Conservation (phyloP, 2,797 vertebrate species). For the Urophycis tenuis region DNA sequence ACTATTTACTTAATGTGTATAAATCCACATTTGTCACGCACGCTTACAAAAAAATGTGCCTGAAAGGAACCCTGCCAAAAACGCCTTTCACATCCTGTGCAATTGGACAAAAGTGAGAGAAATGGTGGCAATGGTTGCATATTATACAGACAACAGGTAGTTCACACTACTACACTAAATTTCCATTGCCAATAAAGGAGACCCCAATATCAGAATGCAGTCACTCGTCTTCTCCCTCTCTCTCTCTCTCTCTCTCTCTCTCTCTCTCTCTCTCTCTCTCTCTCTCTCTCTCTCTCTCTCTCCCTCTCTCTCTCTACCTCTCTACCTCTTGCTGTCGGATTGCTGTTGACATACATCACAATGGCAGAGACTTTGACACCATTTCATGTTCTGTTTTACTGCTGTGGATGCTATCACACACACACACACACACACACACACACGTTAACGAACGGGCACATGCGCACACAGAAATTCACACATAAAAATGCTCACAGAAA, state of each 20-base stretch:
- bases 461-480: not conserved
- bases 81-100: not conserved
- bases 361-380: slow-evolving; percentile 33
- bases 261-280: not conserved
- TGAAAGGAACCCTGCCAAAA: not conserved
- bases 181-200: too few species aligned
- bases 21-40: not conserved
- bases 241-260: not conserved
- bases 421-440: slow-evolving; percentile 17
- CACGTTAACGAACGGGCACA: not conserved
- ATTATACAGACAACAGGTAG: not conserved
- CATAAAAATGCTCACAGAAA: too few species aligned
- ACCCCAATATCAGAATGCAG: not conserved
- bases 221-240: not conserved
- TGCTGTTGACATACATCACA: slow-evolving; percentile 34
- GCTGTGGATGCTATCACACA: not conserved
- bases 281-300: too few species aligned
- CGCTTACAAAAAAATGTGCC: not conserved
- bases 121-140: slow-evolving; percentile 21
- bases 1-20: not conserved
- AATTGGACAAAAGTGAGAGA: slow-evolving; percentile 8
- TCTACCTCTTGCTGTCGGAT: too few species aligned
- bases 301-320: too few species aligned
- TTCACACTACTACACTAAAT: too few species aligned
- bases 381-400: slow-evolving; percentile 35